Base-by-base conservation (phyloP, 2,888 invertebrate species). In the Charanyca ferruginea region DNA sequence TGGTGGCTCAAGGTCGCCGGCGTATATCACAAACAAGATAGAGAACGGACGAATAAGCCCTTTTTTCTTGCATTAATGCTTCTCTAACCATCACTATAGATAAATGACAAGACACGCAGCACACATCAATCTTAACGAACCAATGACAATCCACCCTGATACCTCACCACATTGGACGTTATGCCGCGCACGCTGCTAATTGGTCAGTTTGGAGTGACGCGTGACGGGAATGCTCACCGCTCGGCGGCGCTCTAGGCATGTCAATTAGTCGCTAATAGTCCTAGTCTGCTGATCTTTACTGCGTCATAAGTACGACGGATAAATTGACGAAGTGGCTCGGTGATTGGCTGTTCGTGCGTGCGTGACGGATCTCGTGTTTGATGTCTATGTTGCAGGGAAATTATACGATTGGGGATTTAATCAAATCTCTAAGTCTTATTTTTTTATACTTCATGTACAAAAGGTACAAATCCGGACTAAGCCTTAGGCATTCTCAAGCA, bases 191-290 rank as follows among this genome's bases (percentile, higher is more conserved):
- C 55, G 44, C 32, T 45, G 32, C 72, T 75, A 75, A 72, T 72
- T 75, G 72, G 72, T 75, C 55, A 57, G 52, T 47, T 22, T 59
- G 25, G 49, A 71, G 45, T 57, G 72, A 48, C 60, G 23, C 52
- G 55, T 67, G 65, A 73, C 69, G 42, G 23, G 72, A 35, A 48
- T 51, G 45, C 41, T 60, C 75, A 55, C 58, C 38, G 74, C 53
- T 47, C 32, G 32, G 3, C n/a, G 11, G 13, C 49, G 20, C 38
- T 73, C 16, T n/a, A 54, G 20, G 41, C 13, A 32, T 55, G 66
- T 69, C 69, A 69, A 73, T 69, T 69, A 69, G 73, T 73, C 20
- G 18, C 22, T 51, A 65, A 55, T 69, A 25, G 73, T 49, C 22
- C 22, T 20, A n/a, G n/a, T 32, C 45, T 32, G 25, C 42, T 45